Base-by-base conservation (phyloP, 2,113 vertebrate species). In the Zapornia atra region DNA sequence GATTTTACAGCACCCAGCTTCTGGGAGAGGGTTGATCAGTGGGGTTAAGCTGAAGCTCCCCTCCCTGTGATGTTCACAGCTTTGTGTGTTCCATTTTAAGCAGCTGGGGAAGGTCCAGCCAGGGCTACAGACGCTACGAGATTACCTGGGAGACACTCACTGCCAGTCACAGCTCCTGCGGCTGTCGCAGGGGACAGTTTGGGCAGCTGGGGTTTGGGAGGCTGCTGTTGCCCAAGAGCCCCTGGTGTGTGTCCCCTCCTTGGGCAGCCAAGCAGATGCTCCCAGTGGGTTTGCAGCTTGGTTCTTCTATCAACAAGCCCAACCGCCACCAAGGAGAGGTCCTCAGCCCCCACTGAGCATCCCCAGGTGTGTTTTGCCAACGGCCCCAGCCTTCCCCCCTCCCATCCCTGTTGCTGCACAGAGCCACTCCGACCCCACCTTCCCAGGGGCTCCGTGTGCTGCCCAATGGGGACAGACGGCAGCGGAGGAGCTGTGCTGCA, bases 21-120 rank as follows among this genome's bases (percentile, higher is more conserved):
- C 1, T 3, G 51, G 15, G 28, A 0, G 2, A 46, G 63, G 0
- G 34, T 11, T 12, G 38, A 8, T 18, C 12, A 0, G 9, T 1
- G 10, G 40, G 56, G 28, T 64, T 61, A 70, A 18, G 48, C 46
- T 78, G 34, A 53, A 87, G 29, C 29, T 60, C 21, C 46, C 16
- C 77, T 81, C 26, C 29, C 48, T 6, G 28, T 3, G 11, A 11
- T 0, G 0, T 31, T 75, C 8, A 1, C 54, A 59, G 38, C 76
- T 85, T 51, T 28, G 57, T 72, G 29, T 1, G 1, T 61, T 2
- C 20, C 29, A 9, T 60, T 76, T 91, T 28, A 33, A 78, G 26
- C 36, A 3, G 12, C 6, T 25, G 51, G 50, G 28, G 31, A 60
- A 78, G 50, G 16, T 34, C 54, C 1, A 48, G 22, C 44, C 29